Evolutionary conservation across 53 echinoderm and acorn worm species (phyloP).

Genomic region (Patiria pectinifera): DNA sequence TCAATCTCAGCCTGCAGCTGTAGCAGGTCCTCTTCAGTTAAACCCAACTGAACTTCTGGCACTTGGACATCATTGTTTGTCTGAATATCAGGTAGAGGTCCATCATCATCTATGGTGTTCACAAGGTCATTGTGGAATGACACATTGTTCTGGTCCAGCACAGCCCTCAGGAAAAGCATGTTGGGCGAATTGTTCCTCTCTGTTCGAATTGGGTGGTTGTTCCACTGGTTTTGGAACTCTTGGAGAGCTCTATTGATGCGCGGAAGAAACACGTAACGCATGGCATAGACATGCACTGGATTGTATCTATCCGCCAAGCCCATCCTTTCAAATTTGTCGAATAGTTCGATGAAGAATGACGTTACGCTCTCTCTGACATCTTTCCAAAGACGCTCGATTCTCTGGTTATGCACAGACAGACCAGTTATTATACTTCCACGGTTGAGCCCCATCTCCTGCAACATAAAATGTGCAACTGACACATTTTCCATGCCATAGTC

Average conservation of each 20-base stretch:
- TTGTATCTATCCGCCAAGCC: conserved; percentile 14
- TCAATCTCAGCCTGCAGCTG: conserved; percentile 15
- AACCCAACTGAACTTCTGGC: conserved; percentile 13
- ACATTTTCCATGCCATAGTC: conserved; percentile 50
- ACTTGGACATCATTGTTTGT: conserved; percentile 54
- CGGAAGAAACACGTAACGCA: not conserved
- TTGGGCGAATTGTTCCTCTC: conserved; percentile 2
- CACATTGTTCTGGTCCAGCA: conserved; percentile 13
- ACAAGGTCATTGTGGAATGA: conserved; percentile 21
- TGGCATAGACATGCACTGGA: conserved; percentile 1
- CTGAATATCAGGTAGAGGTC: conserved; percentile 29
- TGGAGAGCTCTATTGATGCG: conserved; percentile 5
- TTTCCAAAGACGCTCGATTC: conserved; percentile 11
- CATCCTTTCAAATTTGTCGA: not conserved
- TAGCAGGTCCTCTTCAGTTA: not conserved
- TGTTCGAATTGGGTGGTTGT: conserved; percentile 32
- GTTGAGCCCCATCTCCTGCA: not conserved
- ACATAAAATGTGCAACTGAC: conserved; percentile 1
- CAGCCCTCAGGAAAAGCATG: conserved; percentile 8
- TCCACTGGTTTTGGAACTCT: conserved; percentile 8
- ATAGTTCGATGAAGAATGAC: not conserved
- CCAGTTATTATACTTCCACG: conserved; percentile 44
- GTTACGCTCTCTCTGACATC: conserved; percentile 5
- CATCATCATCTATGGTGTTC: conserved; percentile 26
- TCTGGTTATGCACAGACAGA: not conserved